Evolutionary conservation across 2,888 invertebrate species (phyloP), one percentile per base, ranked within the genome.

Genomic region (Drosophila merina): DNA sequence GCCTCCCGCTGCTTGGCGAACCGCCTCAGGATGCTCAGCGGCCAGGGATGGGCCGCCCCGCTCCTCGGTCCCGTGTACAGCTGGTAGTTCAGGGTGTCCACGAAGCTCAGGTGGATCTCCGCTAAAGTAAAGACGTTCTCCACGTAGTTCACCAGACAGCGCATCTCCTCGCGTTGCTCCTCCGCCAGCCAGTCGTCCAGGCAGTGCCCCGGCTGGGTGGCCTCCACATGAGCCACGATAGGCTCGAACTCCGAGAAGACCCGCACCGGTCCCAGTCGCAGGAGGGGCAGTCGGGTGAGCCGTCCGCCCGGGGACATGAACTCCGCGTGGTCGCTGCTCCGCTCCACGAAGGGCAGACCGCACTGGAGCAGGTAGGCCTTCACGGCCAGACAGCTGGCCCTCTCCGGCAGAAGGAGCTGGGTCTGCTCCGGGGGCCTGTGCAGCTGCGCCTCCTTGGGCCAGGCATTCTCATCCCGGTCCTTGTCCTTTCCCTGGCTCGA

Each of bases 291-390:
- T 75, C 95, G 86, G 4, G 90, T 90, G 52, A 86, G 68, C 0
- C 86, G 94, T 0, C 97, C 97, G 4, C 97, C 96, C 0, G 98
- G 98, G 0, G 98, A 98, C 96, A 99, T 98, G 89, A 96, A 96
- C 88, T 98, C 98, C 0, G 98, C 98, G 92, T 99, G 99, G 87
- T 95, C 94, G 72, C 96, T 93, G 86, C 95, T 95, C 79, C 96
- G 96, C 8, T 97, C 94, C 88, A 94, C 93, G 90, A 95, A 98
- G 0, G 95, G 94, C 3, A 98, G 93, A 45, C 95, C 94, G 89
- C 97, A 96, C 96, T 99, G 98, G 90, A 96, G 96, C 42, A 99
- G 93, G 89, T 96, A 98, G 0, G 98, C 96, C 90, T 97, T 96
- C 0, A 97, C 97, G 1, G 97, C 96, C 10, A 98, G 92, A 86